Evolutionary conservation across 2,797 vertebrate species (phyloP).

Genomic region (Liparis tanakae): DNA sequence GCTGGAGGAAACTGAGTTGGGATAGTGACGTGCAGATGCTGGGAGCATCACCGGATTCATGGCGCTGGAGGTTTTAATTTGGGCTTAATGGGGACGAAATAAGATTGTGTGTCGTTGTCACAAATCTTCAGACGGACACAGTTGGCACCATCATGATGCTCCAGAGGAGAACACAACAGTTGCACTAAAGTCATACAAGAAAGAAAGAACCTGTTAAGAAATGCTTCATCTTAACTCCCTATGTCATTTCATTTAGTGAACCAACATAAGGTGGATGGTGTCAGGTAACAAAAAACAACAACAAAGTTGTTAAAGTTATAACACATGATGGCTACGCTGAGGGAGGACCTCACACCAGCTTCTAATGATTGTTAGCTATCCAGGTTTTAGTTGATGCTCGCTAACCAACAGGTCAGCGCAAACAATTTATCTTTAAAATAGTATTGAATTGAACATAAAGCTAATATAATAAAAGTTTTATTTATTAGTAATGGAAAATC

Average conservation of each 20-base stretch:
- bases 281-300: too few relatives aligned
- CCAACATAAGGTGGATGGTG: too few relatives aligned
- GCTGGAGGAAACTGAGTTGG: constrained; percentile 55
- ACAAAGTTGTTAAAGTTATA: too few relatives aligned
- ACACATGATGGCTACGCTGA: too few relatives aligned
- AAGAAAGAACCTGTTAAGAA: not conserved
- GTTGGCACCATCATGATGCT: not conserved
- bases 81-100: constrained; percentile 13
- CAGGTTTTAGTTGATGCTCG: too few relatives aligned
- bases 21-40: not conserved
- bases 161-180: not conserved
- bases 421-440: not conserved
- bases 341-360: too few relatives aligned
- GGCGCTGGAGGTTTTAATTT: constrained; percentile 13
- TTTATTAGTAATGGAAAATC: not conserved
- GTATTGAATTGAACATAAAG: not conserved
- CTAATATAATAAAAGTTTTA: not conserved
- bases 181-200: not conserved
- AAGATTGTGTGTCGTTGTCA: not conserved
- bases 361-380: too few relatives aligned
- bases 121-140: not conserved
- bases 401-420: too few relatives aligned
- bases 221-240: not conserved
- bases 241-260: not conserved
- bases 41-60: not conserved